phyloP scores from a whole-genome alignment of 35 echinoderm and acorn worm genomes.

The Heliocidaris erythrogramma region DNA sequence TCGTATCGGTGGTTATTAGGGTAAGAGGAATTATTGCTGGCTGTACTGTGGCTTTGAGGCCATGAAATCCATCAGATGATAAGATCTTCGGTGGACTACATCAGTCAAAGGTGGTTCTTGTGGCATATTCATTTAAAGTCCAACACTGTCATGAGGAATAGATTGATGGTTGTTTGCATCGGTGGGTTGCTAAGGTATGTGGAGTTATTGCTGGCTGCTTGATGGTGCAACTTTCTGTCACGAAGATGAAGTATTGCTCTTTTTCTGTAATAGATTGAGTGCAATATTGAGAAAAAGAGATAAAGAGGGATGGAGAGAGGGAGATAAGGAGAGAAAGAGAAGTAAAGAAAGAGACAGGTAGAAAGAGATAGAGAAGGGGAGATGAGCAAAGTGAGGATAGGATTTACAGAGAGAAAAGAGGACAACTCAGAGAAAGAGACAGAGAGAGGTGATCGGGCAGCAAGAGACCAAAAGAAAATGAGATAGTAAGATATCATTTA shows the following conservation, averaged over 20 bases:
- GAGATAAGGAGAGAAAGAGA: background rate
- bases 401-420: background rate
- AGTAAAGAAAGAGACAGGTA: background rate
- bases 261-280: background rate
- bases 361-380: background rate
- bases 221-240: background rate
- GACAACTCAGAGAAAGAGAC: background rate
- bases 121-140: no score
- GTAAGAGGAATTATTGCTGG: background rate
- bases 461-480: background rate
- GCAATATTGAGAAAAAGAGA: background rate
- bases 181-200: background rate
- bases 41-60: background rate
- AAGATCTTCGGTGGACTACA: background rate
- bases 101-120: background rate
- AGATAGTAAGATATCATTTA: background rate
- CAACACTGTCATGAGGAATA: no score
- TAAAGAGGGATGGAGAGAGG: background rate
- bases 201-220: background rate
- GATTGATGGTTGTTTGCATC: background rate
- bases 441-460: background rate
- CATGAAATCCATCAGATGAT: background rate
- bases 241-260: background rate
- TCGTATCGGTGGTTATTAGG: background rate
- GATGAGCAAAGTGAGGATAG: no score